Evolutionary conservation across 2,797 vertebrate genomes (phyloP), one percentile per base, ranked within the genome.

Genomic region (Cygnus olor): DNA sequence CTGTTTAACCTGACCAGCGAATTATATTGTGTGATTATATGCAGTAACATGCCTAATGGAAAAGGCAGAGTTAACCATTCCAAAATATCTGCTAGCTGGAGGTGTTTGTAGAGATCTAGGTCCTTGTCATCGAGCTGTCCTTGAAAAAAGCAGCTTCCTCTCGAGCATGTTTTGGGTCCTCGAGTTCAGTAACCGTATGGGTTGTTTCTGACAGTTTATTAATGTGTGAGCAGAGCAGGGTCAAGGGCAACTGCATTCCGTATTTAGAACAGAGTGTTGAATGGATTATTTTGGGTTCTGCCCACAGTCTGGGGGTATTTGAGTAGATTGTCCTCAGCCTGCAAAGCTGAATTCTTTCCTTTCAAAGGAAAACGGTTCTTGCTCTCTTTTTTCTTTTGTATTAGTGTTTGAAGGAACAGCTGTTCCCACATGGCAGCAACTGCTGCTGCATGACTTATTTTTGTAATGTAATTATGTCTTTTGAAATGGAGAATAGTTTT

Each of bases 261-360:
- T 85, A 69, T 92, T 88, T 89, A 88, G 80, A 32, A 19, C 44
- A 45, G 54, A 54, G 47, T 54, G 44, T 45, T 58, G 72, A 83
- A 93, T 68, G 53, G 81, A 42, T 92, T 90, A 45, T 91, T 94
- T 88, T 69, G 64, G 34, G 38, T 90, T 93, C 80, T 91, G 58
- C 30, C 45, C 56, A 14, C 70, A 40, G 74, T 73, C 47, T 76
- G 42, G 10, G n/a, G 25, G 11, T 80, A 53, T 86, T 89, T 88
- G 56, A 54, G 28, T 93, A 49, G 25, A 10, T 91, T 70, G 32
- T 27, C 57, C 14, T 53, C 69, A 45, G 30, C 6, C 15, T 93
- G 49, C 64, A 30, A 86, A 86, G 32, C 38, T 69, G 65, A 5
- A 71, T 92, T 65, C 17, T 83, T 88, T 79, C 28, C 5, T 86